A percentile compares a stretch with the other conserved stretches of the same genome.
phyloP scores from a whole-genome alignment of 53 echinoderm and acorn worm genomes.

The Hippasteria phrygiana region DNA sequence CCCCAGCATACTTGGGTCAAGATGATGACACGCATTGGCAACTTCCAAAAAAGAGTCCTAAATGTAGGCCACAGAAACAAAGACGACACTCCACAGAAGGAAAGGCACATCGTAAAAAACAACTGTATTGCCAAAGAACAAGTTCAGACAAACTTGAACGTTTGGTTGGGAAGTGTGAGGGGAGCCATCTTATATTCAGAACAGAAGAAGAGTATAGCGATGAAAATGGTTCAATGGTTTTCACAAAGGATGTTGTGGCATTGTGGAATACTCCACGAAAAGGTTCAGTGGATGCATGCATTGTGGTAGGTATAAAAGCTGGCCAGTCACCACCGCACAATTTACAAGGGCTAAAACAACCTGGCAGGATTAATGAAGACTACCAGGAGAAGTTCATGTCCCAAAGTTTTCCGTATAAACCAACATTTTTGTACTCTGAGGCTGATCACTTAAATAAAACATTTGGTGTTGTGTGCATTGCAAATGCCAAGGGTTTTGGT shows the following conservation, averaged over 20 bases:
- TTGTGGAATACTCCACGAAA: conserved; percentile 51
- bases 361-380: not conserved
- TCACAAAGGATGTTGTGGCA: conserved; percentile 39
- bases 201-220: conserved; percentile 30
- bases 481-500: conserved; percentile 9
- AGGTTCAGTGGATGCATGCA: not conserved
- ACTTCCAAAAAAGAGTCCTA: not conserved
- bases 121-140: conserved; percentile 1
- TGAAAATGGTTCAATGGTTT: conserved; percentile 7
- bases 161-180: not conserved
- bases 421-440: conserved; percentile 7
- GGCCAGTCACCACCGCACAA: conserved; percentile 10
- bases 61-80: not conserved
- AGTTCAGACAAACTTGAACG: not conserved
- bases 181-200: not conserved
- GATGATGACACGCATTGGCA: not conserved
- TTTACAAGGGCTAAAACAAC: not conserved
- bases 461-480: conserved; percentile 21
- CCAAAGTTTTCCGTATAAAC: not conserved
- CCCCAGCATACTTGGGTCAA: not conserved
- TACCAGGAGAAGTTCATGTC: conserved; percentile 23
- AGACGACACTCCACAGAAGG: not conserved
- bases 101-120: not conserved
- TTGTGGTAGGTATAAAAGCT: conserved; percentile 24
- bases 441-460: not conserved